A percentile compares a stretch with the other conserved stretches of the same genome.
phyloP scores from a whole-genome alignment of 2,888 invertebrate genomes.

The Abscondita cerata region DNA sequence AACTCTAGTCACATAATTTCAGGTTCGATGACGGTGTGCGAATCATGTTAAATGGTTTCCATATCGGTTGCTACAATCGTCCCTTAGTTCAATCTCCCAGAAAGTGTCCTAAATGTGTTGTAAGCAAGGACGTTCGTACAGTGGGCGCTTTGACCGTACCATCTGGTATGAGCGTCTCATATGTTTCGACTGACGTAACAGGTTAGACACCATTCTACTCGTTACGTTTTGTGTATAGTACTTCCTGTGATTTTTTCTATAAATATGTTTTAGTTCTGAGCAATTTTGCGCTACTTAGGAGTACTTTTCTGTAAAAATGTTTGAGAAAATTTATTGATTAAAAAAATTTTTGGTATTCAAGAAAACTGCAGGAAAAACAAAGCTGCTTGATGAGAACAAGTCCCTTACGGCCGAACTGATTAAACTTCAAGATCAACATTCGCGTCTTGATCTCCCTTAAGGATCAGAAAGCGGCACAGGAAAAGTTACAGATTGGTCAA shows the following conservation, averaged over 20 bases:
- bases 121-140: slow-evolving; percentile 50
- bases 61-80: slow-evolving; percentile 62
- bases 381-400: slow-evolving; percentile 54
- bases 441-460: slow-evolving; percentile 56
- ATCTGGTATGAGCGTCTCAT: slow-evolving; percentile 54
- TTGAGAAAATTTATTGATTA: slow-evolving; percentile 23
- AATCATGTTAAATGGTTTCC: slow-evolving; percentile 61
- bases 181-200: slow-evolving; percentile 51
- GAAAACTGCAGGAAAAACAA: slow-evolving; percentile 56
- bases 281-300: neutral
- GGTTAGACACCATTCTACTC: slow-evolving; percentile 46
- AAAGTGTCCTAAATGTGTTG: slow-evolving; percentile 61
- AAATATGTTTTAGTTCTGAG: neutral
- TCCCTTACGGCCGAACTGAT: slow-evolving; percentile 54
- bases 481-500: slow-evolving; percentile 51
- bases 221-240: slow-evolving; percentile 25
- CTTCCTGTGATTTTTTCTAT: slow-evolving; percentile 11
- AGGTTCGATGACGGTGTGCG: slow-evolving; percentile 61
- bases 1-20: slow-evolving; percentile 21
- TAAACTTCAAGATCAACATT: slow-evolving; percentile 57
- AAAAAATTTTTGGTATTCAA: slow-evolving; percentile 46
- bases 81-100: slow-evolving; percentile 58
- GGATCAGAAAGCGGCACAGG: slow-evolving; percentile 53
- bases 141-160: slow-evolving; percentile 52
- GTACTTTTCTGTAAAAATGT: slow-evolving; percentile 1